These are phyloP conservation scores for Dolichopus griseipennis DNA, from an alignment of 2,888 invertebrate species.

Conservation along the genomic window DNA sequence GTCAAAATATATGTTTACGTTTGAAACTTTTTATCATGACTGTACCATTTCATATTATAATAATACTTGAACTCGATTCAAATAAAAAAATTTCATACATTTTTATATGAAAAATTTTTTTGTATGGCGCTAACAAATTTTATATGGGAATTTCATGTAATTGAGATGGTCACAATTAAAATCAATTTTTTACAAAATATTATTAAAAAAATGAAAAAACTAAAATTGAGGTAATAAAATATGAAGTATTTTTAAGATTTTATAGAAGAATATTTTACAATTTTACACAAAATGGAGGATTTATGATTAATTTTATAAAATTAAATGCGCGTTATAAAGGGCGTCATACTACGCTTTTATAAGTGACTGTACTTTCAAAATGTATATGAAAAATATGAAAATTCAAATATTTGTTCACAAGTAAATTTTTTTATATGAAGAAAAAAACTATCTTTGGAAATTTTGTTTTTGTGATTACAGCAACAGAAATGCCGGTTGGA, in stretches of 20 bases:
- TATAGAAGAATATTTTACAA: not conserved
- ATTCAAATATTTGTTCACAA: not conserved
- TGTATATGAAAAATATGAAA: too few relatives aligned
- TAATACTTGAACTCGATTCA: not conserved
- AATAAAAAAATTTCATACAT: not conserved
- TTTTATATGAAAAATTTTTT: not conserved
- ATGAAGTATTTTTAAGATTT: not conserved
- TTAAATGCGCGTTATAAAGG: not conserved
- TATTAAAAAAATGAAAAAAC: not conserved
- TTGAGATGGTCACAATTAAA: not conserved
- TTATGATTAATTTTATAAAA: conserved; percentile 2
- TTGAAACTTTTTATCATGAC: not conserved
- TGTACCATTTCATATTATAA: not conserved
- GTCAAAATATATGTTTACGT: not conserved
- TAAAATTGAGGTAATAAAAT: not conserved
- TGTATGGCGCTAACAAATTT: not conserved
- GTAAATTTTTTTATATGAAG: not conserved
- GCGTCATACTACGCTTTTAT: conserved; percentile 6
- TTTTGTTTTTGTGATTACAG: not conserved
- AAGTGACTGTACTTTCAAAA: conserved; percentile 2
- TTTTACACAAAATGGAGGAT: not conserved
- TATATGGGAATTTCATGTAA: not conserved
- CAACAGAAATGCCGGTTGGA: not conserved
- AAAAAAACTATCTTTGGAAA: too few relatives aligned
- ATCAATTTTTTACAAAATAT: not conserved